Percentiles rank a stretch among this genome's conserved stretches.
phyloP scores from a whole-genome alignment of 2,888 invertebrate genomes.

The Drosophila hamatofila region DNA sequence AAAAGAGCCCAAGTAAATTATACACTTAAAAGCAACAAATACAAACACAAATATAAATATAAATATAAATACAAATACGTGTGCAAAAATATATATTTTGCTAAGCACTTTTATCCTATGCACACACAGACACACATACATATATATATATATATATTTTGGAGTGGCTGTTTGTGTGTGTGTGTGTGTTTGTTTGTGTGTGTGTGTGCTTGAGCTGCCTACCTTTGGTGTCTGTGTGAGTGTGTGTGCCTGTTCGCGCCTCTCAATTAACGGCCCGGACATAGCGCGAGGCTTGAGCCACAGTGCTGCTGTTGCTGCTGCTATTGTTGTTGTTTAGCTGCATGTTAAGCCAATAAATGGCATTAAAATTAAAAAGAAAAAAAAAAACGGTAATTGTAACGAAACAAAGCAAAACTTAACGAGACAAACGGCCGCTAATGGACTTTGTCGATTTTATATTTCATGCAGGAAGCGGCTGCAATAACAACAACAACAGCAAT shows the following conservation, averaged over 20 bases:
- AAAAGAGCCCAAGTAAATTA: constrained; percentile 65
- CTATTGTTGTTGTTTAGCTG: constrained; percentile 43
- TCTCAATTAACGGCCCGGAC: constrained; percentile 50
- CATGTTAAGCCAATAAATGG: constrained; percentile 75
- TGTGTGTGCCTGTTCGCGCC: constrained; percentile 37
- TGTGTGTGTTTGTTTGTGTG: constrained; percentile 4
- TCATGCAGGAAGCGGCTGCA: constrained; percentile 36
- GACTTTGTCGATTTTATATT: constrained; percentile 60
- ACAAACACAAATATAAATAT: constrained; percentile 3
- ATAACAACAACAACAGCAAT: constrained; percentile 20
- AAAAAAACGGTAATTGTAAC: constrained; percentile 48
- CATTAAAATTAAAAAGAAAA: constrained; percentile 47
- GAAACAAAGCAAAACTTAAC: constrained; percentile 46
- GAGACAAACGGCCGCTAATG: constrained; percentile 57
- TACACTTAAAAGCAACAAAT: constrained; percentile 42
- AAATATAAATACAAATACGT: constrained; percentile 1
- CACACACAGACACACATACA: constrained; percentile 8
- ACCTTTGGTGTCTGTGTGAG: constrained; percentile 16
- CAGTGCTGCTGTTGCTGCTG: constrained; percentile 4
- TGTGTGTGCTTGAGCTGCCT: constrained; percentile 30
- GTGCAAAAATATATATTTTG: constrained; percentile 35
- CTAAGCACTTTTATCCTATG: constrained; percentile 34
- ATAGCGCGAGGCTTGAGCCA: constrained; percentile 30
- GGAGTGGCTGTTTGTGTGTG: constrained; percentile 17
- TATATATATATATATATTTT: background rate